Base-by-base conservation (phyloP, 2,888 invertebrate genomes). In the Tiliacea citrago region DNA sequence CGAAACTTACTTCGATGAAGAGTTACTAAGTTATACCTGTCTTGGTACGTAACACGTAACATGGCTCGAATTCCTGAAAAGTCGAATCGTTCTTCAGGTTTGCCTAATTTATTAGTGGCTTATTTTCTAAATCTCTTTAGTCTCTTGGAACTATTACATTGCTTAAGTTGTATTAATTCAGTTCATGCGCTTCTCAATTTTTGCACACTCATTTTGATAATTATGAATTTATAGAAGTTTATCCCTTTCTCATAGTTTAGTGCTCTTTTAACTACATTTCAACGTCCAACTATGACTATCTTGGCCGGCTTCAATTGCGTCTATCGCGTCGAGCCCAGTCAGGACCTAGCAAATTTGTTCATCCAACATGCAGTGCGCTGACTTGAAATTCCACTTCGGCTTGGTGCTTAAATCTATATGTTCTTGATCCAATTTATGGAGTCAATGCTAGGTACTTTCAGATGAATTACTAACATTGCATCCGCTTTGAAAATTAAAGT, bases 321-420 rank as follows among this genome's bases (percentile, higher is more conserved):
- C 13, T n/a, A 67, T 70, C 62, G 49, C 70, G 60, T 66, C 13
- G 39, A 58, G 55, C n/a, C 12, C 29, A 68, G 68, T 68, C 75
- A 81, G 75, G 35, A 55, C n/a, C 24, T 49, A 51, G 45, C 24
- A 68, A 65, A 42, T 57, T 67, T 62, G 35, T 71, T 71, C 45
- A 55, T n/a, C 51, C 9, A 63, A 77, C 67, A 68, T 63, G 67
- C 63, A 51, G 67, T 58, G 53, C 13, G 35, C 67, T 60, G 58
- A 70, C 53, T 68, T 45, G n/a, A 47, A 80, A 60, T 49, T 70
- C 53, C 39, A 51, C 51, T 57, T 67, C 53, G 47, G 18, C 53
- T 49, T 35, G 24, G 47, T 49, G 49, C 53, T 77, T 77, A 51
- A 42, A 77, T 69, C 81, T 69, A 18, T 55, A 68, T 68, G 63